Conservation (phyloP, 1,140 invertebrate genomes). For the Oedothorax gibbosus region DNA sequence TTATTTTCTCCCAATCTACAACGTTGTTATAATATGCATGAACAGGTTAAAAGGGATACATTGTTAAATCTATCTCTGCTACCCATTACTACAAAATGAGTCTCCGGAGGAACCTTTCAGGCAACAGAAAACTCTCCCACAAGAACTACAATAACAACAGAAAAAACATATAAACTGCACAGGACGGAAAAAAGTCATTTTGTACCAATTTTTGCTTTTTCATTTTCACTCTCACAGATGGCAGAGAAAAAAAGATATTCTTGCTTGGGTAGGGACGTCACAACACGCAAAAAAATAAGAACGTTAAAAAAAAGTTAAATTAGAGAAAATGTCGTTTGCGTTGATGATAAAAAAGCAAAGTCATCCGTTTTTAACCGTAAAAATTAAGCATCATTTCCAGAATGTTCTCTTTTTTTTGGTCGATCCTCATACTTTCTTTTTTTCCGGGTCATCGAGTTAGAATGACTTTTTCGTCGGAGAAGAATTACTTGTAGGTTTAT, state of each 20-base stretch:
- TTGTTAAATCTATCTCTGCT: background rate
- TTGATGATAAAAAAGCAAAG: slow-evolving; percentile 55
- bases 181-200: slow-evolving; percentile 38
- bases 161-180: background rate
- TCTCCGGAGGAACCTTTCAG: slow-evolving; percentile 25
- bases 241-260: slow-evolving; percentile 24
- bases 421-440: background rate
- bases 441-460: slow-evolving; percentile 34
- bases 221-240: slow-evolving; percentile 26
- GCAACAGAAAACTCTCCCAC: background rate
- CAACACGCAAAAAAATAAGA: slow-evolving; percentile 4
- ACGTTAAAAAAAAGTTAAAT: slow-evolving; percentile 2
- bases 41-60: background rate
- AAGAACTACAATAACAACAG: background rate
- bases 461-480: slow-evolving; percentile 45
- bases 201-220: slow-evolving; percentile 48
- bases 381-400: slow-evolving; percentile 52
- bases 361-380: slow-evolving; percentile 58
- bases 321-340: slow-evolving; percentile 55
- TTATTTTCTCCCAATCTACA: too few relatives aligned
- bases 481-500: slow-evolving; percentile 56
- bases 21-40: too few relatives aligned
- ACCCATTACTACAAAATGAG: slow-evolving; percentile 21
- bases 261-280: background rate
- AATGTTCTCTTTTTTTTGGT: slow-evolving; percentile 4